These are phyloP conservation scores for Theristus sp. DNA, from an alignment of 2,888 invertebrate genomes.

Conservation along the genomic window DNA sequence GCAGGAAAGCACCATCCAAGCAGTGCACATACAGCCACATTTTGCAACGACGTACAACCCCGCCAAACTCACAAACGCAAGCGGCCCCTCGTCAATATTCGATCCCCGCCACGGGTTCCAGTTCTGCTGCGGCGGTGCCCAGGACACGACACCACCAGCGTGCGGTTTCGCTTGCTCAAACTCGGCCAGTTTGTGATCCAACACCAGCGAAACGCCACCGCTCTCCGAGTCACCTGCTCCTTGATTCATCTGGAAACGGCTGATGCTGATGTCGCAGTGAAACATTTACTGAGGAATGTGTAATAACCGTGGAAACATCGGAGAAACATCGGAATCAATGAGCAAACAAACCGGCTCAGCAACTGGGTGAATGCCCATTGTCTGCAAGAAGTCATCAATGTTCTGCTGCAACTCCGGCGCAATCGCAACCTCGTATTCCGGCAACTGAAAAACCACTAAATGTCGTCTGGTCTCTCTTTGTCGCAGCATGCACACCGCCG, in stretches of 20 bases:
- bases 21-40: too few relatives aligned
- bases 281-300: too few relatives aligned
- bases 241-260: too few relatives aligned
- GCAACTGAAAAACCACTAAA: constrained; percentile 22
- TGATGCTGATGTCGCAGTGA: too few relatives aligned
- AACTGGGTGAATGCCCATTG: constrained; percentile 10
- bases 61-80: constrained; percentile 34
- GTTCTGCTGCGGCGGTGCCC: constrained; percentile 85
- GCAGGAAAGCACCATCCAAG: too few relatives aligned
- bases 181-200: constrained; percentile 42
- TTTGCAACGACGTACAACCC: too few relatives aligned
- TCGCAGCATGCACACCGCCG: constrained; percentile 7
- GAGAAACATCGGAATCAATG: too few relatives aligned
- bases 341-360: constrained; percentile 31
- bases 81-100: constrained; percentile 77
- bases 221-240: background rate
- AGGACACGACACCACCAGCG: constrained; percentile 63
- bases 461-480: constrained; percentile 9
- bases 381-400: constrained; percentile 22
- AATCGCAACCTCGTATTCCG: constrained; percentile 47
- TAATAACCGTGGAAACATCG: too few relatives aligned
- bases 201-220: constrained; percentile 38
- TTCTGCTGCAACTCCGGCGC: constrained; percentile 46
- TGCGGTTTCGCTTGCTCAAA: constrained; percentile 45
- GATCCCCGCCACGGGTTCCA: constrained; percentile 95